Evolutionary conservation across 2,797 vertebrate genomes (phyloP).

Genomic region (Ctenochaetus hawaiiensis): DNA sequence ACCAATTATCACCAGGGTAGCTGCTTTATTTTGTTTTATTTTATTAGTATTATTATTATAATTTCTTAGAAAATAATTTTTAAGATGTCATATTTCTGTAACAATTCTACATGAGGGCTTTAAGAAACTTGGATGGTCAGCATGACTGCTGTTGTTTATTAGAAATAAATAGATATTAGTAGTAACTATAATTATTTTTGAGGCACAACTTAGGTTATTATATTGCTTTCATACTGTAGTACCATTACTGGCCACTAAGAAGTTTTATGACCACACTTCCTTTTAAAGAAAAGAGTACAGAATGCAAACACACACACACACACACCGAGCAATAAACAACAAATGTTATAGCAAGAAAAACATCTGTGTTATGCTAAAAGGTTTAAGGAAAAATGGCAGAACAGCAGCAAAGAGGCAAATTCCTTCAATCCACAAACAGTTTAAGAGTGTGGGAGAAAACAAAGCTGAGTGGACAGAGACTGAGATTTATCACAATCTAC

Average conservation of each 20-base stretch:
- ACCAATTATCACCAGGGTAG: neutral
- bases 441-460: neutral
- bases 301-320: no score
- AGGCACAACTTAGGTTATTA: no score
- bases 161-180: neutral
- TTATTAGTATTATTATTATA: no score
- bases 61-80: neutral
- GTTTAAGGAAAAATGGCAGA: neutral
- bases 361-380: neutral
- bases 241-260: neutral
- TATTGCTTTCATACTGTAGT: neutral
- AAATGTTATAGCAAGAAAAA: conserved; percentile 2
- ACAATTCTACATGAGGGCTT: neutral
- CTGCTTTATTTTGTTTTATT: no score
- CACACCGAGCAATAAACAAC: neutral
- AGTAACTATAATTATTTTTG: neutral
- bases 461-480: neutral
- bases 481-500: neutral
- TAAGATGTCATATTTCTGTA: neutral
- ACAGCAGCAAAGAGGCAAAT: neutral
- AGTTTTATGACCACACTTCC: neutral
- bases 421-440: neutral
- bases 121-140: neutral
- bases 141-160: neutral
- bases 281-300: neutral